phyloP scores from a whole-genome alignment of 1,140 invertebrate species.

The Leucophenga varia region DNA sequence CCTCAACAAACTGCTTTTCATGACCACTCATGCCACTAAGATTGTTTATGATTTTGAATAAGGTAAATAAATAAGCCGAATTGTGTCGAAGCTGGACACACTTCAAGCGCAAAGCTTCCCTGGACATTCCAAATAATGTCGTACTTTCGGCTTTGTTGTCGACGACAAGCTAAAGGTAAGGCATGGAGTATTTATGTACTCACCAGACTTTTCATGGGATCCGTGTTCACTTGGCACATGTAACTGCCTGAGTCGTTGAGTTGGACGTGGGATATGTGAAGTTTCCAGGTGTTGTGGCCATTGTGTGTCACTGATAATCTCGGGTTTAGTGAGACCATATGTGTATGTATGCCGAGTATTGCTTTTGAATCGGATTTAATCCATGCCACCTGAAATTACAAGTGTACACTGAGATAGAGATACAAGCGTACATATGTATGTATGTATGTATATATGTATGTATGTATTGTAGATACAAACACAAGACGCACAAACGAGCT shows the following conservation, averaged over 20 bases:
- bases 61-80: too few species aligned
- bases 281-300: conserved; percentile 88
- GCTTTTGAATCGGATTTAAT: conserved; percentile 88
- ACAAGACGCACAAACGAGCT: too few species aligned
- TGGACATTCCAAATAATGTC: too few species aligned
- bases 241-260: conserved; percentile 85
- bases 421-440: conserved; percentile 6
- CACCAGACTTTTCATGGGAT: conserved; percentile 87
- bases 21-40: too few species aligned
- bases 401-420: conserved; percentile 17
- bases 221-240: conserved; percentile 91
- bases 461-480: too few species aligned
- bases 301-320: conserved; percentile 84
- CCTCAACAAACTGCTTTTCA: too few species aligned
- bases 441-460: neutral
- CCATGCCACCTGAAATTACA: conserved; percentile 77
- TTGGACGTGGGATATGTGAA: conserved; percentile 84
- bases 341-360: conserved; percentile 85
- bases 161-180: neutral
- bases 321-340: conserved; percentile 85
- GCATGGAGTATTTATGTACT: conserved; percentile 39
- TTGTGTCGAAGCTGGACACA: too few species aligned
- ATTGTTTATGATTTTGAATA: too few species aligned
- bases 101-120: too few species aligned
- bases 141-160: too few species aligned